Base-by-base conservation (phyloP, 2,797 vertebrate species). In the Halcyon badia region DNA sequence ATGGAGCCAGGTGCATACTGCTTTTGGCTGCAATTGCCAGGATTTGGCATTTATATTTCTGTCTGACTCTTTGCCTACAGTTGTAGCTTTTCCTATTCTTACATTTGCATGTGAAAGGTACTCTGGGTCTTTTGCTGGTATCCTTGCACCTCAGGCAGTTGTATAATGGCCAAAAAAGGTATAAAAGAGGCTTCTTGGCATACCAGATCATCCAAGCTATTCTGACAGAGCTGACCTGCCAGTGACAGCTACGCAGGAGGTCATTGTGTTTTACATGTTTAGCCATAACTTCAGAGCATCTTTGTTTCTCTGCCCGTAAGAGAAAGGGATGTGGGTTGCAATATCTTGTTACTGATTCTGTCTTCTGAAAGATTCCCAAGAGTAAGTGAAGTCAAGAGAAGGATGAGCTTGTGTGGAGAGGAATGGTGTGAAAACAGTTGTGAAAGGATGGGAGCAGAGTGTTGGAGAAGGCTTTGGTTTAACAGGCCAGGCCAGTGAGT, bases 21-120 rank as follows among this genome's bases (percentile, higher is more conserved):
- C 44, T 81, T 88, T 93, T 89, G 62, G 54, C 69, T 90, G 24
- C 7, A 3, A 65, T 93, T 84, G 20, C 49, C 54, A 41, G 66
- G 8, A 21, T 79, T 86, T 94, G 90, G 80, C 72, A 52, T 79
- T 94, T 82, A 4, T 1, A 25, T 88, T 92, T 89, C 84, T 92
- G n/a, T 54, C 92, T 88, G 65, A 92, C n/a, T 77, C 80, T 79
- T 58, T 83, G 65, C 79, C 46, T 90, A 16, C 39, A 48, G 52
- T 9, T 73, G 31, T 49, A 83, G 61, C 61, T 91, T 93, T 83
- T 88, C 54, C 72, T 86, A 6, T 75, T 83, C 57, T 83, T 86
- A 13, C 5, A 95, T 95, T 94, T 94, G 80, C 88, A 91, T 83
- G 31, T 94, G 79, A 94, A 94, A 90, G 26, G 35, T 91, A 42